Evolutionary conservation across 2,113 vertebrate genomes (phyloP).

Genomic region (Tetrax tetrax): DNA sequence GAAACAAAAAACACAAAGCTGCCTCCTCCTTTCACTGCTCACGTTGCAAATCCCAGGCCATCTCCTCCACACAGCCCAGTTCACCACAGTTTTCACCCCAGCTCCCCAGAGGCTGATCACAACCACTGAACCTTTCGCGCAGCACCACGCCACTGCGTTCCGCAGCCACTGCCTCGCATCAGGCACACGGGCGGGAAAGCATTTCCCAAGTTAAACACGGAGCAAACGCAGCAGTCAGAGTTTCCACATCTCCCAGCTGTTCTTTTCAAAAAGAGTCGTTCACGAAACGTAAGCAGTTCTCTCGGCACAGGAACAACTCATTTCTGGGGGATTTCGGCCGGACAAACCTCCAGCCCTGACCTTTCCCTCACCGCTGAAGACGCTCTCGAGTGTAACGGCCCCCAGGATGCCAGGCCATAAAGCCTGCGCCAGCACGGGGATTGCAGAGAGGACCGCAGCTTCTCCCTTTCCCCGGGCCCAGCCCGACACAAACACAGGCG

Average conservation of each 20-base stretch:
- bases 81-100: neutral
- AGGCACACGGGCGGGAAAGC: fast-evolving
- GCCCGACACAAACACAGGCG: neutral
- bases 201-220: neutral
- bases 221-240: neutral
- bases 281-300: neutral
- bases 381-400: neutral
- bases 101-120: neutral
- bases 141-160: fast-evolving
- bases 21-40: neutral
- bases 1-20: neutral
- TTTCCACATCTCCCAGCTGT: neutral
- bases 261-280: neutral
- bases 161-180: fast-evolving
- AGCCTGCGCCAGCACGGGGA: neutral
- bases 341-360: neutral
- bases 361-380: neutral
- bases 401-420: neutral
- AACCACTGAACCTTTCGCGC: fast-evolving
- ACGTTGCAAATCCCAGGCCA: fast-evolving
- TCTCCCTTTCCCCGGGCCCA: neutral
- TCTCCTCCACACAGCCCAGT: neutral
- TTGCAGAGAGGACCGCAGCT: neutral
- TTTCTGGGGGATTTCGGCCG: neutral
- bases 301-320: neutral